Evolutionary conservation across 1,140 invertebrate species (phyloP), one percentile per base, ranked within the genome.

Genomic region (Probaryconus sp.): DNA sequence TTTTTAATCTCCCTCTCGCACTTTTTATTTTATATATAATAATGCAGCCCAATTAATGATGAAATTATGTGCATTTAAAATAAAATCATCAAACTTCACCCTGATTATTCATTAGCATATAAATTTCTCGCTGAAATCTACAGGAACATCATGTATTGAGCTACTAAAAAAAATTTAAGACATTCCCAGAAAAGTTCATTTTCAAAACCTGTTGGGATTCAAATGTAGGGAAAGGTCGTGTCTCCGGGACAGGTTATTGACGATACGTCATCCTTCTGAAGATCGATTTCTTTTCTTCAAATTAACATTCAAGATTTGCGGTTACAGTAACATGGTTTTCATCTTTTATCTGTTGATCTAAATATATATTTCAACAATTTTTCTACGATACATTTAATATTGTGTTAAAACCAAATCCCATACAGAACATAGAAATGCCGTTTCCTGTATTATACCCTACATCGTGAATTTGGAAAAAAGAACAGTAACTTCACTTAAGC

Each of bases 1-100:
- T 47, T 53, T 70, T 70, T 61, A 47, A 70, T 55, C 47, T 30
- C 5, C 14, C n/a, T 3, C 53, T 24, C 35, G 0, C n/a, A 55
- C 20, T 35, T 67, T 48, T 67, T 45, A 30, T 53, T 67, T 7
- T 33, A 33, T 33, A 33, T 13, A n/a, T n/a, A 24, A 5, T 26
- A 10, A 28, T 14, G 0, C 37, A 33, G 5, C 7, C 33, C 45
- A 53, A 60, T 60, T 69, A 58, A 60, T 50, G 38, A 1, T 9
- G 43, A 20, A 21, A 58, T 50, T 58, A 42, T 45, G 18, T 26
- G 20, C 0, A 7, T 13, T 51, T 48, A 35, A n/a, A 67, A 48
- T 26, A 33, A 24, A 37, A 42, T 26, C 20, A 48, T 50, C 18
- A n/a, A 14, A 26, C 11, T 5, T 21, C 17, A 21, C 5, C 3